A percentile compares a stretch with the other conserved stretches of the same genome.
These are phyloP conservation scores for Smutsia gigantea DNA, from an alignment of 2,797 vertebrate genomes.

Conservation along the genomic window DNA sequence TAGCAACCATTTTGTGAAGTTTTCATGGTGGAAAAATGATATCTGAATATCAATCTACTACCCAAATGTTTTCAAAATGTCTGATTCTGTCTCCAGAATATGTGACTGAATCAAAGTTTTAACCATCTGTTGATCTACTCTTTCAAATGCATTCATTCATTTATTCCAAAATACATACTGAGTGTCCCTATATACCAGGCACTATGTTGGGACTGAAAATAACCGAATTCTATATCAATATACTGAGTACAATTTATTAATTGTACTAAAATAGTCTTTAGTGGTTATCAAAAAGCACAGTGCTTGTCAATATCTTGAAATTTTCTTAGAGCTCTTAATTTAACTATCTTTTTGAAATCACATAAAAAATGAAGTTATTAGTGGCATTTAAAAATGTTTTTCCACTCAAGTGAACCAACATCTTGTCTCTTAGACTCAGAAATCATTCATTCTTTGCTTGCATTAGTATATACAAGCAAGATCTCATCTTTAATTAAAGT, in stretches of 20 bases:
- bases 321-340: not conserved
- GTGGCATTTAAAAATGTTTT: not conserved
- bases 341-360: slow-evolving; percentile 28
- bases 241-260: not conserved
- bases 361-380: not conserved
- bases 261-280: not conserved
- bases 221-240: not conserved
- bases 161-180: not conserved
- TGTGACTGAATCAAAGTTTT: not conserved
- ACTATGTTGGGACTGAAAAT: not conserved
- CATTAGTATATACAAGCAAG: not conserved
- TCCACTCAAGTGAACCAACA: not conserved
- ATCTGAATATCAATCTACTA: not conserved
- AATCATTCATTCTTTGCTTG: not conserved
- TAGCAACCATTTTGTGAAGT: slow-evolving; percentile 15
- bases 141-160: not conserved
- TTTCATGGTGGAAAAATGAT: not conserved
- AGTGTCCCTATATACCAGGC: not conserved
- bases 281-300: not conserved
- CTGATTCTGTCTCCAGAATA: not conserved
- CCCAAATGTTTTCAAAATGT: slow-evolving; percentile 37
- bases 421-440: not conserved
- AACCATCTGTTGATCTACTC: not conserved
- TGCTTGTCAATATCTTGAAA: not conserved
- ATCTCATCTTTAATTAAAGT: not conserved